A percentile compares a stretch with the other conserved stretches of the same genome.
Conservation (phyloP, 2,797 vertebrate species). For the Intellagama lesueurii region DNA sequence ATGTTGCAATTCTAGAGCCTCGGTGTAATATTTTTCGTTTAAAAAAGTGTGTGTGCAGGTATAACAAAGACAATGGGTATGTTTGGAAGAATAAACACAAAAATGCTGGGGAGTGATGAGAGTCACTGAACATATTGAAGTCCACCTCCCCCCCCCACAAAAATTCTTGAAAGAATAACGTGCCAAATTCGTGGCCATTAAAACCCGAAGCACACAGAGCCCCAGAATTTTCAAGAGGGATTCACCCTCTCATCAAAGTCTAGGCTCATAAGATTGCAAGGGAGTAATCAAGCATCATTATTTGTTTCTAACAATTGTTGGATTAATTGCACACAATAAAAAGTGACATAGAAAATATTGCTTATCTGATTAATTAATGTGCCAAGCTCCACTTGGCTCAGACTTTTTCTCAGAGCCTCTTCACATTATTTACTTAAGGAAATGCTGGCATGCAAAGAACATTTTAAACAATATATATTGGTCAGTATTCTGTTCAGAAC, state of each 20-base stretch:
- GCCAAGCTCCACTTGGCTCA: constrained; percentile 42
- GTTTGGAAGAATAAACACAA: neutral
- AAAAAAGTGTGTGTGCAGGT: neutral
- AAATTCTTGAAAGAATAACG: constrained; percentile 40
- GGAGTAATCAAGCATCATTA: constrained; percentile 16
- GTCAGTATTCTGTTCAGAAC: no score
- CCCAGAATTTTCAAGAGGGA: constrained; percentile 51
- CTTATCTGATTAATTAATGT: constrained; percentile 16
- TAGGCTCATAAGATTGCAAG: constrained; percentile 22
- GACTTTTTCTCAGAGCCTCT: constrained; percentile 21
- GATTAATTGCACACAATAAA: constrained; percentile 63
- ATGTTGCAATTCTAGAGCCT: neutral
- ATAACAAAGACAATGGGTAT: neutral
- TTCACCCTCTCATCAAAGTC: constrained; percentile 12
- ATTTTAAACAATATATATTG: neutral
- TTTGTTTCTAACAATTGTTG: constrained; percentile 41
- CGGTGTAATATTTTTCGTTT: neutral
- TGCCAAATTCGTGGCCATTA: constrained; percentile 30
- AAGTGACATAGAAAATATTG: constrained; percentile 61
- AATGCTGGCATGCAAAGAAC: neutral
- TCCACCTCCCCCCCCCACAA: neutral
- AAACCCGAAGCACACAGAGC: constrained; percentile 28
- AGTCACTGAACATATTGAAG: neutral
- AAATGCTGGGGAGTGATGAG: neutral
- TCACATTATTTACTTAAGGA: constrained; percentile 20